Percentiles rank a stretch among this genome's conserved stretches.
Conservation (phyloP, 1,140 invertebrate species). For the Ceratosolen fusciceps region DNA sequence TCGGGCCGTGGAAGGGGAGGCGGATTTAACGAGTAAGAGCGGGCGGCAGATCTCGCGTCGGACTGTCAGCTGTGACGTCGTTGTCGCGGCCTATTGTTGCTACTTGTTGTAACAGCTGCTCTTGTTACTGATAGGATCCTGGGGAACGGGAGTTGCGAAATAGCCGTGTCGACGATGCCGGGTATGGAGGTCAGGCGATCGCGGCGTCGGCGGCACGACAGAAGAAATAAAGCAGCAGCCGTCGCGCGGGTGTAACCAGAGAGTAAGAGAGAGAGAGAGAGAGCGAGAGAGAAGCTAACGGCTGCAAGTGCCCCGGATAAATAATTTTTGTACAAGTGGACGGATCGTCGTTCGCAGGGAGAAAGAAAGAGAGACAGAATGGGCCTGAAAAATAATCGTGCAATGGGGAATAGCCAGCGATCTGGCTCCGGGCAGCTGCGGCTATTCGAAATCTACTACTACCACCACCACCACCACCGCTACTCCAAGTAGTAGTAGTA, state of each 20-base stretch:
- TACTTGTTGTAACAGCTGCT: neutral
- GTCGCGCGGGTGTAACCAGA: neutral
- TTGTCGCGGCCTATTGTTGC: too few relatives aligned
- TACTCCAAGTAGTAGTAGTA: too few relatives aligned
- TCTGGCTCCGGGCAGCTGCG: conserved; percentile 1
- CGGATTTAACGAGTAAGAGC: neutral
- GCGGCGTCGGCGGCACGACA: conserved; percentile 6
- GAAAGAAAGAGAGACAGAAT: too few relatives aligned
- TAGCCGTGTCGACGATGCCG: neutral
- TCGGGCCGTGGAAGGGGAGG: too few relatives aligned
- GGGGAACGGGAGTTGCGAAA: neutral
- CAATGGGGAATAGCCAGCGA: neutral
- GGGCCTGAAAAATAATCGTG: conserved; percentile 3
- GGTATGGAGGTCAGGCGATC: neutral
- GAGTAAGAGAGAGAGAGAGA: too few relatives aligned
- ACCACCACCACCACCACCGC: too few relatives aligned
- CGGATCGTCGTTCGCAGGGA: neutral
- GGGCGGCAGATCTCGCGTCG: neutral
- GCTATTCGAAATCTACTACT: conserved; percentile 21
- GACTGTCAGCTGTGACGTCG: too few relatives aligned
- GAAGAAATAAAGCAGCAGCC: conserved; percentile 1
- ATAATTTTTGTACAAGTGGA: conserved; percentile 1
- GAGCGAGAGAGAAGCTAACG: neutral
- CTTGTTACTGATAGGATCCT: too few relatives aligned
- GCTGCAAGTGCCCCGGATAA: neutral